Evolutionary conservation across 2,797 vertebrate species (phyloP).

Genomic region (Poecilia wingei): DNA sequence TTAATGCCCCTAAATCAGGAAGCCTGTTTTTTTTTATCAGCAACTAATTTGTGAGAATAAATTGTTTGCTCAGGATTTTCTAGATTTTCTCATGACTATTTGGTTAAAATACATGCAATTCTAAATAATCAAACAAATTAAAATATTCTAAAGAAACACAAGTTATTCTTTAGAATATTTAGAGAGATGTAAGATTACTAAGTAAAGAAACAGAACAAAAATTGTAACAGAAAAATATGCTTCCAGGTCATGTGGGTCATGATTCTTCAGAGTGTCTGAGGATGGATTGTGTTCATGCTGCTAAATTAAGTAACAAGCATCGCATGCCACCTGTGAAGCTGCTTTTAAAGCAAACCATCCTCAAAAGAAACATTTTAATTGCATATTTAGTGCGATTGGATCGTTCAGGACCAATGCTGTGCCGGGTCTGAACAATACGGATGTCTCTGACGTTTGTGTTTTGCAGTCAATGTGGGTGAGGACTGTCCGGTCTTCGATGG

Average conservation of each 20-base stretch:
- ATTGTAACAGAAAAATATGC: background rate
- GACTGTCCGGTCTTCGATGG: conserved; percentile 98
- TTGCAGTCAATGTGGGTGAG: conserved; percentile 95
- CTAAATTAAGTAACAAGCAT: background rate
- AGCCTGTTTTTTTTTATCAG: background rate
- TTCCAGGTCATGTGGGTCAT: background rate
- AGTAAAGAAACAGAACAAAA: too few species aligned
- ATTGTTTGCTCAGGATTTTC: background rate
- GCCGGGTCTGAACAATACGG: background rate
- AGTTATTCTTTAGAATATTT: background rate
- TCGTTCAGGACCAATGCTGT: background rate
- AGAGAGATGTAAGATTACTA: background rate
- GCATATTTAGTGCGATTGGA: background rate
- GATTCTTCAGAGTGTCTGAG: background rate
- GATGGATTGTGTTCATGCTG: background rate
- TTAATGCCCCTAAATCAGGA: background rate
- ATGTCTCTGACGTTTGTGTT: conserved; percentile 8
- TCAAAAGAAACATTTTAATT: background rate
- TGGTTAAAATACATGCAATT: background rate
- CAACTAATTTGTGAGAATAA: background rate
- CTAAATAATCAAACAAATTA: background rate
- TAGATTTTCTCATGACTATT: background rate
- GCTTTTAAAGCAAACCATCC: background rate
- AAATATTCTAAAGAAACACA: background rate
- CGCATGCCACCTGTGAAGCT: background rate